These are phyloP conservation scores for Anastatus disparis DNA, from an alignment of 1,140 invertebrate genomes.

Conservation along the genomic window DNA sequence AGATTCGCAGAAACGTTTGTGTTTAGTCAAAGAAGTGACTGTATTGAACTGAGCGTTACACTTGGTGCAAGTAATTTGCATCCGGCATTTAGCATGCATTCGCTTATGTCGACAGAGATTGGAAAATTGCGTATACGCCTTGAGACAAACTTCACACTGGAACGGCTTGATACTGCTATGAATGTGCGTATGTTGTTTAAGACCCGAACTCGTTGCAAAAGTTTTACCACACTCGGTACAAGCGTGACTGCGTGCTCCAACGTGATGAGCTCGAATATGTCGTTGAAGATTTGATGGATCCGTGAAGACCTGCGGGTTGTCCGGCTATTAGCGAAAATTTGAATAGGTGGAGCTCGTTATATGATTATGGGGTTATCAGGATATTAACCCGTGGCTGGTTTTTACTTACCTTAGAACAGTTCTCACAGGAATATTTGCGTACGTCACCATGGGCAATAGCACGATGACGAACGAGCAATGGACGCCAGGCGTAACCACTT, in stretches of 20 bases:
- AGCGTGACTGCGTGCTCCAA: conserved; percentile 91
- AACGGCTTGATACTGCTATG: conserved; percentile 99
- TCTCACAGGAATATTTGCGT: conserved; percentile 90
- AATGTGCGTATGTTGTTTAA: conserved; percentile 99
- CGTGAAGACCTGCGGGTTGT: conserved; percentile 81
- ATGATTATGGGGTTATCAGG: not conserved
- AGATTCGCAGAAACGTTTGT: conserved; percentile 86
- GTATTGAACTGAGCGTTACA: conserved; percentile 92
- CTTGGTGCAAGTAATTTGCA: conserved; percentile 90
- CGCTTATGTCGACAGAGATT: conserved; percentile 99
- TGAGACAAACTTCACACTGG: conserved; percentile 91
- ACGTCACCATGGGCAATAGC: conserved; percentile 82
- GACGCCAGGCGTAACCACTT: conserved; percentile 83
- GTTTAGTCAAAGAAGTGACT: conserved; percentile 83
- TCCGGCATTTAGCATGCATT: conserved; percentile 94
- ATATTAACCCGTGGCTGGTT: not conserved
- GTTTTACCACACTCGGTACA: conserved; percentile 98
- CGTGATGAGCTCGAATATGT: conserved; percentile 94
- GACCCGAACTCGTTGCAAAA: conserved; percentile 94
- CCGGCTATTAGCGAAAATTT: conserved; percentile 61
- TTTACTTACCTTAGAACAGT: conserved; percentile 84
- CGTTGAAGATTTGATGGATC: conserved; percentile 96
- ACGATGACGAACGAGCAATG: conserved; percentile 84
- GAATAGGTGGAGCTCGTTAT: conserved; percentile 45
- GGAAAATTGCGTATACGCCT: conserved; percentile 99